Evolutionary conservation across 2,797 vertebrate species (phyloP).

Genomic region (Sebastes goodei): DNA sequence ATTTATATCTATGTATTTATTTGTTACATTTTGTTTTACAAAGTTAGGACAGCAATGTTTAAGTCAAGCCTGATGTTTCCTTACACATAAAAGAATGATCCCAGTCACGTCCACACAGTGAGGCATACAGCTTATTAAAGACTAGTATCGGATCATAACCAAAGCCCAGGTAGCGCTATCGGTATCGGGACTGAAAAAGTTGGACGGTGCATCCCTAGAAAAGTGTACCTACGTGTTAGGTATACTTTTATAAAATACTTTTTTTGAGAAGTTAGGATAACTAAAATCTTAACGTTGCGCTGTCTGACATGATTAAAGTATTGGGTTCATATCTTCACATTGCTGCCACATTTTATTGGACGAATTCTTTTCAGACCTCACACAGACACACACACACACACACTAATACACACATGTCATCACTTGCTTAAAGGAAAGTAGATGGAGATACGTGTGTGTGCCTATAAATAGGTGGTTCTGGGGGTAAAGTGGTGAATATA

Average conservation of each 20-base stretch:
- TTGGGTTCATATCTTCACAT: neutral
- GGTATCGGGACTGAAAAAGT: too few relatives aligned
- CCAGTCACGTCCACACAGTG: too few relatives aligned
- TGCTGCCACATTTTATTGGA: neutral
- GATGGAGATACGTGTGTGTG: constrained; percentile 31
- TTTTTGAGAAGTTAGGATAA: neutral
- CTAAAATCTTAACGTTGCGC: neutral
- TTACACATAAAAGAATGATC: too few relatives aligned
- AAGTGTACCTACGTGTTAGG: neutral
- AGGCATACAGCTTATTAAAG: too few relatives aligned
- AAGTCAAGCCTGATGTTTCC: too few relatives aligned
- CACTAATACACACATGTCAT: neutral
- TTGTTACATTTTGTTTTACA: too few relatives aligned
- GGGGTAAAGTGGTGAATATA: constrained; percentile 48
- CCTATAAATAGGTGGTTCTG: constrained; percentile 28
- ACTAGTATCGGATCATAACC: too few relatives aligned
- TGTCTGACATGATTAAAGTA: neutral
- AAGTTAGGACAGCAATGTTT: too few relatives aligned
- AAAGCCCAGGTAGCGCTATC: too few relatives aligned
- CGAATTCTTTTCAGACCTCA: neutral
- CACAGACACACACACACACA: neutral
- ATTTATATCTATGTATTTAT: too few relatives aligned
- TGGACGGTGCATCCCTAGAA: too few relatives aligned
- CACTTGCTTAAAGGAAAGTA: constrained; percentile 53
- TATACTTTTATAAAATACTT: neutral